Base-by-base conservation (phyloP, 1,140 invertebrate species). In the Papilio machaon region DNA sequence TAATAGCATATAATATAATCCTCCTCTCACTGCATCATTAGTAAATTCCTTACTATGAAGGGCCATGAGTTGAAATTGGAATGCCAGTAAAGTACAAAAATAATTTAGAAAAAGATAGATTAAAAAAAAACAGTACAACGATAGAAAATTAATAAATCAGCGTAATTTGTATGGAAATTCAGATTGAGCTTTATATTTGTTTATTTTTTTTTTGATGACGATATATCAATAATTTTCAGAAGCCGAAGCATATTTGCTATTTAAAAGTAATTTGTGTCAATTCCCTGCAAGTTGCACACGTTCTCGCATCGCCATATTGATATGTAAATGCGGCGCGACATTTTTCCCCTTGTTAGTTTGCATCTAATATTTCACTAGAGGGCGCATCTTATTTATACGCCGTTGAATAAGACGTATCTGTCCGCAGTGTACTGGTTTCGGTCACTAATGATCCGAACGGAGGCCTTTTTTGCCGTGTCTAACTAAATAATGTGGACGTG, bases 281-380 rank as follows among this genome's bases (percentile, higher is more conserved):
- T 73, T 23, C 49, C 38, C 35, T 46, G 78, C 73, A 70, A 76
- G 52, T 80, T 11, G 74, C n/a, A 80, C 64, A 79, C 74, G 74
- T 38, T 64, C 58, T 77, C 70, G 81, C 46, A 58, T 46, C 23
- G 58, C 88, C 87, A 90, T 89, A 87, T 84, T 82, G 79, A 80
- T 88, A 90, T 91, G 88, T 85, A 87, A 91, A 91, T 91, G 17
- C 75, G 46, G 73, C 76, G 84, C 88, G 79, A 87, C 88, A 91
- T 91, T 91, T 91, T 91, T 91, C 84, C 86, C 52, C 81, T 54
- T 77, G 78, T 82, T 82, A 78, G 86, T 91, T 91, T 91, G 89
- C 89, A 91, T 91, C 88, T 90, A 91, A 91, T 91, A 90, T 91
- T 90, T 91, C 87, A 91, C 88, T 84, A 85, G 82, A 58, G 75